These are phyloP conservation scores for Salarias fasciatus DNA, from an alignment of 2,797 vertebrate genomes.

Conservation along the genomic window DNA sequence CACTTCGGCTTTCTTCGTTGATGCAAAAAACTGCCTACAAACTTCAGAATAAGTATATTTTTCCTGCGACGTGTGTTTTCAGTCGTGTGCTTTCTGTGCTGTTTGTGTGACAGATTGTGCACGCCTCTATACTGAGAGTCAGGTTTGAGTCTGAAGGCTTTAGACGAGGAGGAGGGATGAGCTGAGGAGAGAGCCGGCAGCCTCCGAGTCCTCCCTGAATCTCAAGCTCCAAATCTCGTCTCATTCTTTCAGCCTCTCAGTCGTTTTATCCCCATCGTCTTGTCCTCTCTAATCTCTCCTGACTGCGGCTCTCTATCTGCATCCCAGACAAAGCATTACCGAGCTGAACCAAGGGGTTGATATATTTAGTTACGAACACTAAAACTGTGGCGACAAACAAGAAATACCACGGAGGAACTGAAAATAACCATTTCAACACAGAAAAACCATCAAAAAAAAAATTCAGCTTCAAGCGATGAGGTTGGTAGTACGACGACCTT, in stretches of 20 bases:
- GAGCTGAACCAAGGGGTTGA: slow-evolving; percentile 23
- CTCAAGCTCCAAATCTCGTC: slow-evolving; percentile 58
- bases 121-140: slow-evolving; percentile 21
- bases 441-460: too few relatives aligned
- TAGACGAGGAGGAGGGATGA: slow-evolving; percentile 4
- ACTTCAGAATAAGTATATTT: background rate
- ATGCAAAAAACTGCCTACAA: too few relatives aligned
- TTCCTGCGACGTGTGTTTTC: slow-evolving; percentile 5
- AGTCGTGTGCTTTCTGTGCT: background rate
- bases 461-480: too few relatives aligned
- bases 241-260: slow-evolving; percentile 41
- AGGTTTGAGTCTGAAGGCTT: slow-evolving; percentile 17
- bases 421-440: too few relatives aligned
- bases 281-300: slow-evolving; percentile 59
- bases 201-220: slow-evolving; percentile 40
- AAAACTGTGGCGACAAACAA: slow-evolving; percentile 9
- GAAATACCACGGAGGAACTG: too few relatives aligned
- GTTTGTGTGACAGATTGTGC: background rate
- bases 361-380: slow-evolving; percentile 42
- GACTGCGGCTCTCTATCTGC: slow-evolving; percentile 31
- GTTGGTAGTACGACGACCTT: too few relatives aligned
- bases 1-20: too few relatives aligned
- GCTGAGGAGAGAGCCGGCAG: slow-evolving; percentile 34
- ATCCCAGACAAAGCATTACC: slow-evolving; percentile 54
- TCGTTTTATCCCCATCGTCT: slow-evolving; percentile 46